Evolutionary conservation across 1,140 invertebrate species (phyloP), one percentile per base, ranked within the genome.

Genomic region (Apis laboriosa): DNA sequence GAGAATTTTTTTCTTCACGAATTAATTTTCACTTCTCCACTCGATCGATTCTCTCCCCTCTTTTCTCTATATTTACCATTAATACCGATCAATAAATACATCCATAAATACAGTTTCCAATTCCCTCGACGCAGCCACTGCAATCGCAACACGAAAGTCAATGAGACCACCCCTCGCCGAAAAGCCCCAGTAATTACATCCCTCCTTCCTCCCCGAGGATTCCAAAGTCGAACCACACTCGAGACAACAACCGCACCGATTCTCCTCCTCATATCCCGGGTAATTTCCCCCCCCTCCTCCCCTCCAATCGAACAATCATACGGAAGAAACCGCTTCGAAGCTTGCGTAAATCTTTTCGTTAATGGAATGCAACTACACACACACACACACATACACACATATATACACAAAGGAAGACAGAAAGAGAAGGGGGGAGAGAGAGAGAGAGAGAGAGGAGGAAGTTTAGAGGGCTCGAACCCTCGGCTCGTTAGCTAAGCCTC

Each of bases 401-500:
- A 34, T 2, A 34, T 2, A 34, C 34, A 4, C 34, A 34, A 4
- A 34, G 34, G 34, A 43, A 7, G 34, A 43, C 4, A 43, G 5
- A 43, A 7, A 43, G 34, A 7, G 34, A 43, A 4, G 5, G 34
- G 1, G 2, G 34, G 34, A 3, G 2, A 3, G 1, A n/a, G 17
- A 43, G 8, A 9, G 34, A 7, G 64, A 13, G 34, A 49, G 49
- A 21, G 49, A 53, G 28, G 8, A 13, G 19, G 61, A 64, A 13
- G 34, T 61, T 58, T 9, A 24, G 55, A 28, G 55, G 15, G n/a
- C 70, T 7, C 34, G 13, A 86, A 61, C 60, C 61, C 67, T 24
- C 28, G 66, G 80, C 84, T 82, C 83, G 67, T 79, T 79, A 68
- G 60, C 43, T 79, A 79, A 88, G 84, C 81, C 72, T 83, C 81